Base-by-base conservation (phyloP, 2,797 vertebrate species). In the Gadopsis bispinosus region DNA sequence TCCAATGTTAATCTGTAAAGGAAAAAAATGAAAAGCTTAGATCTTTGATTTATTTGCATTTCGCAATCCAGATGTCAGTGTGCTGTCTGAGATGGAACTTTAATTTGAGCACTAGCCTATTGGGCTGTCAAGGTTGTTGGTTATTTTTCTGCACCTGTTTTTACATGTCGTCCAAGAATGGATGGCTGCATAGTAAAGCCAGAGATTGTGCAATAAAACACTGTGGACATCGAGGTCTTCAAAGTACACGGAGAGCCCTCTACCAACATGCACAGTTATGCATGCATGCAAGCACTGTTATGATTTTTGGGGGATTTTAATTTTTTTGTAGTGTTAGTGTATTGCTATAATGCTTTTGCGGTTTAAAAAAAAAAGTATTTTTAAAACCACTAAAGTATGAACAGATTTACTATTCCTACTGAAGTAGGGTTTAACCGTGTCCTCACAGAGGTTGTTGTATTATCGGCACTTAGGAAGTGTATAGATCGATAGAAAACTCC, bases 121-220 rank as follows among this genome's bases (percentile, higher is more conserved):
- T 56, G 35, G 72, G 72, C 35, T 56, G 39, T 33, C 2, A 22
- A 43, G 4, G 26, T 35, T 45, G 7, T 7, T 51, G 5, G 47
- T 48, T 22, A 26, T 22, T 60, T 33, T 14, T 1, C 8, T 6
- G 20, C 43, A n/a, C 47, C 33, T 58, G 11, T 69, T 53, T 70
- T 67, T 29, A 62, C 60, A 68, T 72, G 20, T 75, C 39, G 56
- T 62, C 37, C n/a, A 22, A 37, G 59, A 81, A 50, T 10, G 16
- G 75, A 78, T 41, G 33, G 39, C 61, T 22, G 74, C 55, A 51
- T 50, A 19, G 13, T 33, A 73, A 79, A 83, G 47, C 56, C 87
- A 83, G 87, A 92, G 72, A 86, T 83, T 81, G 89, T 94, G 91
- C 92, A 93, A 91, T 94, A 87, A 88, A 91, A 75, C 83, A 84